These are phyloP conservation scores for Melanerpes aurifrons DNA, from an alignment of 2,113 vertebrate genomes.

Conservation along the genomic window DNA sequence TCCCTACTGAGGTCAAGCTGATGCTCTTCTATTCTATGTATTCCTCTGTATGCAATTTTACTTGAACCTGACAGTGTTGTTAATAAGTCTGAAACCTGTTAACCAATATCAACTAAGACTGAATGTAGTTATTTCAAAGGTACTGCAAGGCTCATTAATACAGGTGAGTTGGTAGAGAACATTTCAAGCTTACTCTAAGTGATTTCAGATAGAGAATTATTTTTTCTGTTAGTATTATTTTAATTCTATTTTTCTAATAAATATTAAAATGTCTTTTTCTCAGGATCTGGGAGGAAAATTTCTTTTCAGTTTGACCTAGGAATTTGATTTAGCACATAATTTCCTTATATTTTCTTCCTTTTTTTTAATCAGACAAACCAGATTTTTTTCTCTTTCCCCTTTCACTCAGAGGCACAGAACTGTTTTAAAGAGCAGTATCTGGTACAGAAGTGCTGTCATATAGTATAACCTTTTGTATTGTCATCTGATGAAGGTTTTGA, in stretches of 20 bases:
- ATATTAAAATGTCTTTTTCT: not conserved
- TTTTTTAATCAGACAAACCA: not conserved
- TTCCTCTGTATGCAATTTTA: not conserved
- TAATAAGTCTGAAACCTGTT: not conserved
- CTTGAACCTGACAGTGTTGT: not conserved
- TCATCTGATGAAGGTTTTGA: not conserved
- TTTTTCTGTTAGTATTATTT: not conserved
- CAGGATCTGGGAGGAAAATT: not conserved
- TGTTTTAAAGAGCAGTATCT: not conserved
- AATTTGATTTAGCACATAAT: not conserved
- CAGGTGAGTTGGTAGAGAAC: not conserved
- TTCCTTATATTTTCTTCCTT: not conserved
- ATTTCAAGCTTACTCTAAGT: not conserved
- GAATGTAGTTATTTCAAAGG: not conserved
- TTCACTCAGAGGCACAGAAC: not conserved
- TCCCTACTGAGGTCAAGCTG: not conserved
- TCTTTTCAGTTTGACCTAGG: not conserved
- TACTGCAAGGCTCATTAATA: not conserved
- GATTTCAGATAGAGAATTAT: not conserved
- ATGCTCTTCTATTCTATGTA: not conserved
- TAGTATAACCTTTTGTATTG: not conserved
- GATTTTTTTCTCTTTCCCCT: not conserved
- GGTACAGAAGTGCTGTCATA: not conserved
- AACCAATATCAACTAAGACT: not conserved
- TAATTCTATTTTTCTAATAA: not conserved